Evolutionary conservation across 2,797 vertebrate genomes (phyloP), one percentile per base, ranked within the genome.

Genomic region (Poeciliopsis paucimaculata): DNA sequence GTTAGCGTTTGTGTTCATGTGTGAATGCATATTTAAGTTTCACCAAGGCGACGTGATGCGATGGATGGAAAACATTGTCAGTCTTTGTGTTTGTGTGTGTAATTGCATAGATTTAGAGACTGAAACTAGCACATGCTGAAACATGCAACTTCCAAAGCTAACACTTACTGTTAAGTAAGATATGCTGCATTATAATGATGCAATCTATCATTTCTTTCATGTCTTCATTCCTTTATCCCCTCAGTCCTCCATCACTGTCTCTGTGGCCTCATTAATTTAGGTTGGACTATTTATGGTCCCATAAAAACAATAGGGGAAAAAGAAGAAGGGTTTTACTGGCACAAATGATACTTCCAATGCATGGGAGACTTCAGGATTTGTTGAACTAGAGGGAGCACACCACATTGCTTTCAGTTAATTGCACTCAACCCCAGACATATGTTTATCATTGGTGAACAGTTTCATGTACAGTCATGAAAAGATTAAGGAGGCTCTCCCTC

Each of bases 191-290:
- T 91, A 89, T 94, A 95, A 95, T 93, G 94, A 93, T 92, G 91
- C 92, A 91, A 95, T 96, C 93, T 93, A 95, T 96, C 94, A 95
- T 81, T 91, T 85, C 93, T 91, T 91, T 90, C 89, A 90, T 94
- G 90, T 90, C 89, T 83, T 86, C 87, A 87, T 90, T 92, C 90
- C 90, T 93, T 89, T 80, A 88, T 88, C 89, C 90, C 89, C 80
- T 82, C 88, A 92, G 86, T 91, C 87, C 87, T 92, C 90, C 92
- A 93, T 93, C 90, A 90, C 73, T 88, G 83, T 91, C 90, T 91
- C 88, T 83, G 84, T 84, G 92, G 93, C 87, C 93, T 94, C 93
- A 93, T 93, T 93, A 90, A 94, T 95, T 93, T 94, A 85, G 87
- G 80, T 77, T 62, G 85, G 89, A 86, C 91, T 94, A 93, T 95